phyloP scores from a whole-genome alignment of 2,888 invertebrate genomes.

The Himalopsyche tibetana region DNA sequence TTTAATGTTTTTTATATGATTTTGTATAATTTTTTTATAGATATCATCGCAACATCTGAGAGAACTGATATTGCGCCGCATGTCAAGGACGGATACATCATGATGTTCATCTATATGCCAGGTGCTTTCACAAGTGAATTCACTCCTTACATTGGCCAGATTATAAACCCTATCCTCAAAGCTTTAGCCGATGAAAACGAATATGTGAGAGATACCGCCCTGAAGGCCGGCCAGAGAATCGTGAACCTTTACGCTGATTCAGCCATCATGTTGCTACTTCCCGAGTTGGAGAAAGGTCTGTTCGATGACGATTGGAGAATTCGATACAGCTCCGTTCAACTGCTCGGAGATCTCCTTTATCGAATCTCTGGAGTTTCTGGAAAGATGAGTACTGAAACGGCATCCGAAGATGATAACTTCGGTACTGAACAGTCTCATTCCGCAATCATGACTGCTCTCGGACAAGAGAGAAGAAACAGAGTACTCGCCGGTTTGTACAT shows the following conservation, averaged over 20 bases:
- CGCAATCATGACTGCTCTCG: slow-evolving; percentile 92
- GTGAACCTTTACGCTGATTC: slow-evolving; percentile 97
- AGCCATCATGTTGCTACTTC: slow-evolving; percentile 93
- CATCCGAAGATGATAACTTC: slow-evolving; percentile 99
- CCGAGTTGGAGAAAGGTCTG: slow-evolving; percentile 94
- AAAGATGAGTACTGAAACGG: slow-evolving; percentile 99
- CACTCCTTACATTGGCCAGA: slow-evolving; percentile 95
- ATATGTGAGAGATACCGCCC: slow-evolving; percentile 97
- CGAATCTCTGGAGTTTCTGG: slow-evolving; percentile 98
- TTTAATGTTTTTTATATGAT: too few species aligned
- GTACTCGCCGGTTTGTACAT: slow-evolving; percentile 97
- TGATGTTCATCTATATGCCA: slow-evolving; percentile 99
- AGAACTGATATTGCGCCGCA: slow-evolving; percentile 95
- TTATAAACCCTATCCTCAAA: slow-evolving; percentile 97
- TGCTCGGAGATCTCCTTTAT: slow-evolving; percentile 96
- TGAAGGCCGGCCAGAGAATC: slow-evolving; percentile 97
- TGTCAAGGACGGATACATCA: slow-evolving; percentile 99
- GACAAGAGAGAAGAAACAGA: slow-evolving; percentile 92
- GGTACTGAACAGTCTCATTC: slow-evolving; percentile 97
- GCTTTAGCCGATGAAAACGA: slow-evolving; percentile 99
- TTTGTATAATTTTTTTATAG: slow-evolving; percentile 70
- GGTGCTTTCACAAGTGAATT: slow-evolving; percentile 97
- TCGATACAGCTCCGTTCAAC: slow-evolving; percentile 93
- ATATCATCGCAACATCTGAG: slow-evolving; percentile 95
- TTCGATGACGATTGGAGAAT: slow-evolving; percentile 99